phyloP scores from a whole-genome alignment of 1,140 invertebrate species.

The Drosophila pandora region DNA sequence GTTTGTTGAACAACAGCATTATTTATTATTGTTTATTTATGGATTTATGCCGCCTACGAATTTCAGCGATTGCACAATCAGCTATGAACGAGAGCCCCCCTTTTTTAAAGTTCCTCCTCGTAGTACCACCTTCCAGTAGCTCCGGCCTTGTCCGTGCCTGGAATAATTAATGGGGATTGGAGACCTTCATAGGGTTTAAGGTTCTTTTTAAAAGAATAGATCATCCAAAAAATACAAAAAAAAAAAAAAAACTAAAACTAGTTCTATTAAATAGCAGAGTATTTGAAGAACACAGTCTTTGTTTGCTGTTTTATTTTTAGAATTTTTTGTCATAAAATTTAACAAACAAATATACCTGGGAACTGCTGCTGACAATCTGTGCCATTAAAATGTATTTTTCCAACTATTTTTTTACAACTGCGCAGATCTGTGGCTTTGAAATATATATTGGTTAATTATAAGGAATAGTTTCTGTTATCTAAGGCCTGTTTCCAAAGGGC shows the following conservation, averaged over 20 bases:
- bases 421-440: conserved; percentile 30
- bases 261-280: no score
- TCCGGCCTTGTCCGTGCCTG: conserved; percentile 60
- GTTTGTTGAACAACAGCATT: conserved; percentile 34
- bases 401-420: conserved; percentile 38
- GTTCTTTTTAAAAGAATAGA: neutral
- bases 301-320: conserved; percentile 69
- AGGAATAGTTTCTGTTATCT: conserved; percentile 33
- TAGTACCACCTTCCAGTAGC: neutral
- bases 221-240: neutral
- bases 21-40: conserved; percentile 78
- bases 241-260: neutral
- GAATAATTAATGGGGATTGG: conserved; percentile 63
- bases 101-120: neutral
- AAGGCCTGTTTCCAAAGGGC: neutral
- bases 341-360: conserved; percentile 63
- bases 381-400: conserved; percentile 53
- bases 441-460: conserved; percentile 35
- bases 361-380: conserved; percentile 60
- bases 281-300: neutral
- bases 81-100: conserved; percentile 17
- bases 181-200: conserved; percentile 36
- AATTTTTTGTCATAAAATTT: conserved; percentile 77
- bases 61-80: conserved; percentile 69
- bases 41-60: conserved; percentile 72